A percentile compares a stretch with the other conserved stretches of the same genome.
These are phyloP conservation scores for Daktulosphaira vitifoliae DNA, from an alignment of 1,140 invertebrate species.

Conservation along the genomic window DNA sequence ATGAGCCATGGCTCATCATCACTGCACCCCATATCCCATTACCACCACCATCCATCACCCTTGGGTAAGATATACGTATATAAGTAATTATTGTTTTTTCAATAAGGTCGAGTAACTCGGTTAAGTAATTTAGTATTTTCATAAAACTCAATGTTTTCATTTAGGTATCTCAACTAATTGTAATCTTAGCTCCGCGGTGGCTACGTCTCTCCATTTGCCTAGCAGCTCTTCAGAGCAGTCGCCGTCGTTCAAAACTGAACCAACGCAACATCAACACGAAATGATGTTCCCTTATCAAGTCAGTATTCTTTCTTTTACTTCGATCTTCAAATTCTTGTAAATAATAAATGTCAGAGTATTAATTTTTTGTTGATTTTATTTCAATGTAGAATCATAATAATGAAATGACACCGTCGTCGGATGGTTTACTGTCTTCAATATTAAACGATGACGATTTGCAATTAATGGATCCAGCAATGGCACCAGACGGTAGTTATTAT, in stretches of 20 bases:
- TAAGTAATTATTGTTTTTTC: neutral
- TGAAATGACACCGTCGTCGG: conserved; percentile 63
- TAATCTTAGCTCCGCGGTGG: conserved; percentile 65
- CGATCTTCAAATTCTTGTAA: neutral
- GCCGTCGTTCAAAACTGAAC: conserved; percentile 47
- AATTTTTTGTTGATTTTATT: neutral
- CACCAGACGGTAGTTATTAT: conserved; percentile 64
- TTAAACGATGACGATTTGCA: conserved; percentile 79
- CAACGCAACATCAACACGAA: conserved; percentile 44
- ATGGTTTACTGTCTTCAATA: conserved; percentile 75
- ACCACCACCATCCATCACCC: conserved; percentile 12
- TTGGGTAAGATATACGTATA: conserved; percentile 32
- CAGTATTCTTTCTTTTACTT: conserved; percentile 36
- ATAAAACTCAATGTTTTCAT: too few species aligned
- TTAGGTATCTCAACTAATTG: conserved; percentile 44
- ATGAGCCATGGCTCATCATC: conserved; percentile 3
- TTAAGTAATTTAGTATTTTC: too few species aligned
- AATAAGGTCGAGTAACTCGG: neutral
- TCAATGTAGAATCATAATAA: conserved; percentile 48
- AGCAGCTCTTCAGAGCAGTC: conserved; percentile 50
- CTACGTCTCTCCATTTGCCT: conserved; percentile 69
- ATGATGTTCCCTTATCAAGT: conserved; percentile 58
- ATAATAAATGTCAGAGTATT: neutral
- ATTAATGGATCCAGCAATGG: conserved; percentile 81
- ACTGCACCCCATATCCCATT: conserved; percentile 24